These are phyloP conservation scores for Heteromyza rotundicornis DNA, from an alignment of 2,888 invertebrate genomes.

Conservation along the genomic window DNA sequence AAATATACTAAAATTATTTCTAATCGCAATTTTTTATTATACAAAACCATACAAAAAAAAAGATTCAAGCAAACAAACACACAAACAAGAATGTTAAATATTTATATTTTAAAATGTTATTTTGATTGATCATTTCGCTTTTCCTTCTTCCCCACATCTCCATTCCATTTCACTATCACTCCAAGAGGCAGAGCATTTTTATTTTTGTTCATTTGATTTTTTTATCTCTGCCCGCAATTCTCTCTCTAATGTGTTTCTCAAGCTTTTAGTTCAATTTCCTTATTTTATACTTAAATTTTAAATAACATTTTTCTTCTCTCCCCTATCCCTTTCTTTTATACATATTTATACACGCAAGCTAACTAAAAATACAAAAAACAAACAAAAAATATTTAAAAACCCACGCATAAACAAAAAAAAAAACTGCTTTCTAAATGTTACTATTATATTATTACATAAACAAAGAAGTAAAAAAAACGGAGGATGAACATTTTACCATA, in stretches of 20 bases:
- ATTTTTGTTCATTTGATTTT: not conserved
- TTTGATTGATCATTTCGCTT: too few relatives aligned
- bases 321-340: too few relatives aligned
- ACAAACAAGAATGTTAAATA: too few relatives aligned
- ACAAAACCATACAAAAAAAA: not conserved
- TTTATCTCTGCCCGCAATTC: too few relatives aligned
- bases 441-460: constrained; percentile 28
- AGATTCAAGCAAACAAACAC: not conserved
- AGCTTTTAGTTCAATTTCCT: not conserved
- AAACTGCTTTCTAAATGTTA: constrained; percentile 44
- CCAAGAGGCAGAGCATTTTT: too few relatives aligned
- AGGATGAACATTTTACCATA: constrained; percentile 28
- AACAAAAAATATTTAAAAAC: constrained; percentile 18
- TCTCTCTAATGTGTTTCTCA: not conserved
- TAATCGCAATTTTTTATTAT: not conserved
- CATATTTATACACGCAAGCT: too few relatives aligned
- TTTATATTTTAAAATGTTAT: too few relatives aligned
- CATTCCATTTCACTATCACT: too few relatives aligned
- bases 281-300: not conserved
- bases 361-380: too few relatives aligned
- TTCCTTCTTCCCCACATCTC: too few relatives aligned
- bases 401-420: constrained; percentile 21
- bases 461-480: constrained; percentile 16
- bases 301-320: too few relatives aligned
- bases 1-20: not conserved